Percentiles rank a stretch among this genome's conserved stretches.
These are phyloP conservation scores for Habropoda laboriosa DNA, from an alignment of 1,140 invertebrate species.

Conservation along the genomic window DNA sequence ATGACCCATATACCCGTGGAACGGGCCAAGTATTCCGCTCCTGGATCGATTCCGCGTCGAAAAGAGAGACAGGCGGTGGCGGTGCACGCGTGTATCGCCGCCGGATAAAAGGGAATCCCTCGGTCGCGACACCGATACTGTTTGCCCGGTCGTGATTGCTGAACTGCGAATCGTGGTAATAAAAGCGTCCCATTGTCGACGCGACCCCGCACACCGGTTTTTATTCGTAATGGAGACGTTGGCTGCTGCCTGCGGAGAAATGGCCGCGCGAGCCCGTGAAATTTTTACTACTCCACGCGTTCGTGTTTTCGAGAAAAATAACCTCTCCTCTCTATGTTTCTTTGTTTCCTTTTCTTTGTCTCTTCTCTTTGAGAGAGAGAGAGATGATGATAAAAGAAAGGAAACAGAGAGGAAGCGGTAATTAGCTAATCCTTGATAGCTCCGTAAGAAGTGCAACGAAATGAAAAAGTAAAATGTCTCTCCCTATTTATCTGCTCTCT, in stretches of 20 bases:
- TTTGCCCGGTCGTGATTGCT: conserved; percentile 19
- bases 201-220: not conserved
- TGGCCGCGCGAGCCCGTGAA: not conserved
- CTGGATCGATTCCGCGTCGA: conserved; percentile 5
- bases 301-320: not conserved
- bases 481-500: not conserved
- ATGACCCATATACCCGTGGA: conserved; percentile 1
- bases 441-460: no score
- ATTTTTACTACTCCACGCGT: conserved; percentile 4
- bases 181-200: conserved; percentile 23
- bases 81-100: not conserved
- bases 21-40: not conserved
- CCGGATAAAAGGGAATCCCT: not conserved
- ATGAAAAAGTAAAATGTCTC: no score
- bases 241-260: not conserved
- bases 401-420: no score
- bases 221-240: conserved; percentile 30
- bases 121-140: conserved; percentile 1
- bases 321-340: not conserved
- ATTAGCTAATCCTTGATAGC: no score
- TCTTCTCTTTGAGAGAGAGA: no score
- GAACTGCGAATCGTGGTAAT: conserved; percentile 22
- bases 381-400: no score
- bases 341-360: no score
- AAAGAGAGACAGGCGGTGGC: not conserved